Evolutionary conservation across 2,113 vertebrate species (phyloP).

Genomic region (Castor canadensis): DNA sequence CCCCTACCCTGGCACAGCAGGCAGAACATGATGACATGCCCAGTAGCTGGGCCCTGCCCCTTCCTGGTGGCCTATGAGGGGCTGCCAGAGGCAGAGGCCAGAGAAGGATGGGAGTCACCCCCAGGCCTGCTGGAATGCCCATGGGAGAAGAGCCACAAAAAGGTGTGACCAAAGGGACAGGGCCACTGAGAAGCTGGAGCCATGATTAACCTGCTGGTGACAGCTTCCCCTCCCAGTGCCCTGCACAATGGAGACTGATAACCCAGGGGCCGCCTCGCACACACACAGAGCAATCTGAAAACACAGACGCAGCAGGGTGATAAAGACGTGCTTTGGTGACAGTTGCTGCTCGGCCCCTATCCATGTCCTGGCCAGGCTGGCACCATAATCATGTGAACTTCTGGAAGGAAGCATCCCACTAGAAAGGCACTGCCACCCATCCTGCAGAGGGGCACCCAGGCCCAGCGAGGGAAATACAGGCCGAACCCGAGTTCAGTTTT

Average conservation of each 20-base stretch:
- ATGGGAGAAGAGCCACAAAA: rapidly evolving
- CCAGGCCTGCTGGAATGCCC: rapidly evolving
- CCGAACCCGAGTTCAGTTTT: too few species aligned
- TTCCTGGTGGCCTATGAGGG: rapidly evolving
- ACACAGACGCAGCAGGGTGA: rapidly evolving
- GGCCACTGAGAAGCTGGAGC: not conserved
- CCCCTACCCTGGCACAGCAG: not conserved
- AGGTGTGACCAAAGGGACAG: not conserved
- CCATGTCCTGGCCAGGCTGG: rapidly evolving
- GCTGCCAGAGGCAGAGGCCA: rapidly evolving
- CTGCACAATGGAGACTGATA: rapidly evolving
- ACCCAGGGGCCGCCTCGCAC: rapidly evolving
- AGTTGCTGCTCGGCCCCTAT: not conserved
- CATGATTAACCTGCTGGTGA: rapidly evolving
- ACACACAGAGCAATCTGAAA: not conserved
- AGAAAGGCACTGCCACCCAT: not conserved
- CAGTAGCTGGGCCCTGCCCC: rapidly evolving
- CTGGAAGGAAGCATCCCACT: rapidly evolving
- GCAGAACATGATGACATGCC: rapidly evolving
- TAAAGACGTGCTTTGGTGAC: rapidly evolving
- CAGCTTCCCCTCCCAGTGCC: rapidly evolving
- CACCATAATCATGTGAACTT: rapidly evolving
- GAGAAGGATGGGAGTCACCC: not conserved
- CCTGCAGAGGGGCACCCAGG: not conserved
- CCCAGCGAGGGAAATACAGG: rapidly evolving